These are phyloP conservation scores for Rhamnusium bicolor DNA, from an alignment of 2,888 invertebrate genomes.

Conservation along the genomic window DNA sequence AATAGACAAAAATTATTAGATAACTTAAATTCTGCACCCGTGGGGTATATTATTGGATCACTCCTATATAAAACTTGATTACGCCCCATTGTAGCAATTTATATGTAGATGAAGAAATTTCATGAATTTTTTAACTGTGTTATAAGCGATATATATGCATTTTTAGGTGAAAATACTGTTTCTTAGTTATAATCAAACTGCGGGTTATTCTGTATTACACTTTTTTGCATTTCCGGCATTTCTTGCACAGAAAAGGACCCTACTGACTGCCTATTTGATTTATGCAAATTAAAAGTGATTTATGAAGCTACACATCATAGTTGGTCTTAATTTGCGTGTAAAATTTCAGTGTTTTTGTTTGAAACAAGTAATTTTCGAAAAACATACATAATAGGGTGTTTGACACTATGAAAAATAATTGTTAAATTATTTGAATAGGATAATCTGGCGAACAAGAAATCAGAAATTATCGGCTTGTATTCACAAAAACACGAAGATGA, in stretches of 20 bases:
- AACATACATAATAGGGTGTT: no score
- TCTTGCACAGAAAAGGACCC: not conserved
- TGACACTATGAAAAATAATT: no score
- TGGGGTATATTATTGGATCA: not conserved
- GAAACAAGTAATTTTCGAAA: no score
- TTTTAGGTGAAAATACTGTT: not conserved
- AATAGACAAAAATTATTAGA: not conserved
- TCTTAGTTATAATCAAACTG: not conserved
- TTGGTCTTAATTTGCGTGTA: not conserved
- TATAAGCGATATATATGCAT: not conserved
- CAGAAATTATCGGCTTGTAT: no score
- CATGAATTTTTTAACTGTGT: not conserved
- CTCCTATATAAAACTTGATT: constrained; percentile 2
- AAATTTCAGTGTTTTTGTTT: no score
- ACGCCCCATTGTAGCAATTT: not conserved
- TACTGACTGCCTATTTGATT: not conserved
- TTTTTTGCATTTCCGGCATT: not conserved
- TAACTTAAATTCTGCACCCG: constrained; percentile 1
- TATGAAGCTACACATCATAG: not conserved
- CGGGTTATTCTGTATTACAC: not conserved
- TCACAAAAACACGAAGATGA: no score
- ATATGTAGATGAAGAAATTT: not conserved
- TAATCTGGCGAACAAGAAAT: no score
- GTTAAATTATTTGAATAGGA: no score
- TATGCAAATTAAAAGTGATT: not conserved